A percentile compares a stretch with the other conserved stretches of the same genome.
These are phyloP conservation scores for Dynastes grantii DNA, from an alignment of 2,888 invertebrate species.

Conservation along the genomic window DNA sequence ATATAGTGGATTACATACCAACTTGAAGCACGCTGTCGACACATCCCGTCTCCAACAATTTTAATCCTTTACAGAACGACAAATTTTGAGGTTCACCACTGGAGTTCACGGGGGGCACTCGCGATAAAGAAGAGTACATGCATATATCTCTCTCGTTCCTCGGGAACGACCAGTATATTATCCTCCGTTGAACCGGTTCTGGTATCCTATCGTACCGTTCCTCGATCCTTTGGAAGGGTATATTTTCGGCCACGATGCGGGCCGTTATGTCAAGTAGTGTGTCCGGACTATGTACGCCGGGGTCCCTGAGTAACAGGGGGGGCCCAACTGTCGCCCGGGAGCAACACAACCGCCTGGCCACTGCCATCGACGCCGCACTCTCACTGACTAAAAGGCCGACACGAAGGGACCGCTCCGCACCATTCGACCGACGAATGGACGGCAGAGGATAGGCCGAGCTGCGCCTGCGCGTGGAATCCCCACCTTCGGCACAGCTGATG, in stretches of 20 bases:
- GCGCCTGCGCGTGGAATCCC: conserved; percentile 54
- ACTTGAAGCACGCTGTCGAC: conserved; percentile 91
- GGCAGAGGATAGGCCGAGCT: conserved; percentile 21
- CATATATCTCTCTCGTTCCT: conserved; percentile 90
- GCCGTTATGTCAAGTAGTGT: conserved; percentile 87
- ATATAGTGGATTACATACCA: conserved; percentile 76
- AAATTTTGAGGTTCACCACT: conserved; percentile 83
- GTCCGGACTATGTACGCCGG: conserved; percentile 75
- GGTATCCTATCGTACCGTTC: conserved; percentile 91
- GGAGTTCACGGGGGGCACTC: conserved; percentile 70
- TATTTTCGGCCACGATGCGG: conserved; percentile 87
- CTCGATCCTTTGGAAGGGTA: conserved; percentile 90
- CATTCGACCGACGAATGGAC: conserved; percentile 48
- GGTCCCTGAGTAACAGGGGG: conserved; percentile 62
- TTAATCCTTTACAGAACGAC: conserved; percentile 90
- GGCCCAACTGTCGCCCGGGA: conserved; percentile 67
- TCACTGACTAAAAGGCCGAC: conserved; percentile 66
- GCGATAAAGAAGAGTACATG: conserved; percentile 88
- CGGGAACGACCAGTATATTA: conserved; percentile 93
- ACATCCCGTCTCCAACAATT: conserved; percentile 86
- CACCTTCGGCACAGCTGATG: conserved; percentile 68
- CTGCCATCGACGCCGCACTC: conserved; percentile 69
- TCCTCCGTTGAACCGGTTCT: conserved; percentile 89
- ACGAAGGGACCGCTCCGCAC: conserved; percentile 25
- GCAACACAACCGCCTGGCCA: conserved; percentile 72